Conservation (phyloP, 2,113 vertebrate species). For the Cavia aperea region DNA sequence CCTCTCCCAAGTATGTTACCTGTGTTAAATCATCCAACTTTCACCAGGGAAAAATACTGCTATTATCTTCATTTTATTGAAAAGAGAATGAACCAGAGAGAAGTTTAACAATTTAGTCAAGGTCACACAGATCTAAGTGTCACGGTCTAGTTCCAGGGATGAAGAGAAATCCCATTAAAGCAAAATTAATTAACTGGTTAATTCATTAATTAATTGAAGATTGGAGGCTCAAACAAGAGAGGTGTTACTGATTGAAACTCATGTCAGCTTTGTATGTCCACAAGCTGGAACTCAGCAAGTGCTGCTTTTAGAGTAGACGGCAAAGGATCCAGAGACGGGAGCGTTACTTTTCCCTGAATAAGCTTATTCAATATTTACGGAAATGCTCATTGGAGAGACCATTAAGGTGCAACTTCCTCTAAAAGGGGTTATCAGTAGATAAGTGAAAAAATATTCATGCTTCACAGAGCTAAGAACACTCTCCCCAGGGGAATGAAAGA, state of each 20-base stretch:
- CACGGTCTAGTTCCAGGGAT: background rate
- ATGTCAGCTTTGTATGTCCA: background rate
- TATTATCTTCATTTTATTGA: background rate
- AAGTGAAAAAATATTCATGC: slow-evolving; percentile 29
- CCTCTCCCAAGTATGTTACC: background rate
- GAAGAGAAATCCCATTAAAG: background rate
- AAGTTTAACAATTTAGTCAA: background rate
- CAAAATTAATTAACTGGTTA: background rate
- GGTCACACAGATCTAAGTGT: background rate
- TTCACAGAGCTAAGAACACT: slow-evolving; percentile 50
- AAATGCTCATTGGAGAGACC: slow-evolving; percentile 32
- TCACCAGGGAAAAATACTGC: background rate
- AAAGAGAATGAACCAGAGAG: background rate
- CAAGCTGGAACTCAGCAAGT: background rate
- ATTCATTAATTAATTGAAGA: background rate
- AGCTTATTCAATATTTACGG: slow-evolving; percentile 31
- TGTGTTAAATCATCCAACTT: background rate
- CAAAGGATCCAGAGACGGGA: background rate
- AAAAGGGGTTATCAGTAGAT: slow-evolving; percentile 1
- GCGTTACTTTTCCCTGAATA: background rate
- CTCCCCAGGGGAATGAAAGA: background rate
- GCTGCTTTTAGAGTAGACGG: background rate
- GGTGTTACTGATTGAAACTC: background rate
- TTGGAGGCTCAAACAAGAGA: background rate
- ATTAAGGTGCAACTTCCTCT: background rate